Percentiles rank a stretch among this genome's conserved stretches.
Conservation (phyloP, 2,888 invertebrate genomes). For the Alloplasta piceator region DNA sequence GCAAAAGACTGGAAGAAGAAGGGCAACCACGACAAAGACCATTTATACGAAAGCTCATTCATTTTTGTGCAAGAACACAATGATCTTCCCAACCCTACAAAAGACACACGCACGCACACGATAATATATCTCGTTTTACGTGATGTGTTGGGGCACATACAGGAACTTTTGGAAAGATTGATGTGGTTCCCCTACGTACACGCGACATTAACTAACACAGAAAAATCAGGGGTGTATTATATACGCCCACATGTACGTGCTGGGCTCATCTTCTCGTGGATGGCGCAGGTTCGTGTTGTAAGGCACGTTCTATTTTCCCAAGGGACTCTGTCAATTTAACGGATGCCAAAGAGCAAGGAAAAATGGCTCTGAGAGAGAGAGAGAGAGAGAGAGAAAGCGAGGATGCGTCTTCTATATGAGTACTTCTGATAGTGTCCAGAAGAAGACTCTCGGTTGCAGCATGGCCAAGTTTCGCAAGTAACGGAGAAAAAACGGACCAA, state of each 20-base stretch:
- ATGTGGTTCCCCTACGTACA: constrained; percentile 23
- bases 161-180: constrained; percentile 44
- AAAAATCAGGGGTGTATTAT: neutral
- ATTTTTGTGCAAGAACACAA: constrained; percentile 30
- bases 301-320: constrained; percentile 31
- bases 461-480: constrained; percentile 7
- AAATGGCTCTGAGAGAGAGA: neutral
- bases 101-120: constrained; percentile 3
- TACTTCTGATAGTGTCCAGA: no score
- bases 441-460: constrained; percentile 1
- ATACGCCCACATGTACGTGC: neutral
- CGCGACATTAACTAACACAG: constrained; percentile 13
- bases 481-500: neutral
- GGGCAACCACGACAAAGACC: constrained; percentile 6
- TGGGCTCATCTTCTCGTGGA: constrained; percentile 1
- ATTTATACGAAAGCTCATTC: constrained; percentile 47
- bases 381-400: neutral
- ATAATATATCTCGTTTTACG: constrained; percentile 31
- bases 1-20: constrained; percentile 1
- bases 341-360: constrained; percentile 23
- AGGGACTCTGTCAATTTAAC: constrained; percentile 21
- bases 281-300: neutral
- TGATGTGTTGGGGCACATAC: constrained; percentile 28
- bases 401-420: neutral
- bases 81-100: neutral